A percentile compares a stretch with the other conserved stretches of the same genome.
Evolutionary conservation across 1,140 invertebrate species (phyloP).

Genomic region (Apis mellifera): Amel_HAv3.1 CM009943.2:2439001-2439500

Average conservation of each 20-base stretch:
- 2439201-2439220: conserved; percentile 28
- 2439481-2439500: conserved; percentile 30
- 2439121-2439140: conserved; percentile 26
- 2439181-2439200: conserved; percentile 33
- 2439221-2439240: conserved; percentile 8
- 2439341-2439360: conserved; percentile 71
- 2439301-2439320: neutral
- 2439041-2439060: conserved; percentile 62
- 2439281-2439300: neutral
- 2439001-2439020: conserved; percentile 66
- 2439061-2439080: neutral
- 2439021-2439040: conserved; percentile 61
- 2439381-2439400: conserved; percentile 82
- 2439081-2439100: conserved; percentile 1
- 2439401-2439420: conserved; percentile 80
- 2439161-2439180: conserved; percentile 47
- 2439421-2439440: conserved; percentile 71
- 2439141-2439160: conserved; percentile 64
- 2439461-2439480: conserved; percentile 69
- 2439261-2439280: conserved; percentile 39
- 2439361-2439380: conserved; percentile 79
- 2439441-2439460: conserved; percentile 78
- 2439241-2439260: conserved; percentile 43
- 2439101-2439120: neutral
- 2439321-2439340: neutral